These are phyloP conservation scores for Drosophila tripunctata DNA, from an alignment of 2,888 invertebrate genomes.

Conservation along the genomic window DNA sequence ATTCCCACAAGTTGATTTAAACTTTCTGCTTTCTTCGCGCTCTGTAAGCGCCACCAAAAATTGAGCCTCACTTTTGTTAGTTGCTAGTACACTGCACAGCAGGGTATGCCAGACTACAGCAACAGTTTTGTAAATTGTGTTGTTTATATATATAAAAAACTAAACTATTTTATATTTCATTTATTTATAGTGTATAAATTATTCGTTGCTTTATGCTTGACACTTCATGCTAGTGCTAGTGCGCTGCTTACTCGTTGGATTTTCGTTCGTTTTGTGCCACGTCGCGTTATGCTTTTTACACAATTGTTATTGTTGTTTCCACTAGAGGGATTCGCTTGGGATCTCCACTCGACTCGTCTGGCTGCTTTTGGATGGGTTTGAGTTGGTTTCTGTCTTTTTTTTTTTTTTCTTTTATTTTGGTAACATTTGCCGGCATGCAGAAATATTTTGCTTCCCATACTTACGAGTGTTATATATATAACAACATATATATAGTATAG, in stretches of 20 bases:
- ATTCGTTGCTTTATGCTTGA: slow-evolving; percentile 32
- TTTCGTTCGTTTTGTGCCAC: slow-evolving; percentile 49
- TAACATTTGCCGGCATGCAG: slow-evolving; percentile 34
- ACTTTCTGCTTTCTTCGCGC: slow-evolving; percentile 63
- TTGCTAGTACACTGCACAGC: slow-evolving; percentile 2
- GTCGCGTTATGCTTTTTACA: slow-evolving; percentile 71
- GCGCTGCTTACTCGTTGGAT: slow-evolving; percentile 21
- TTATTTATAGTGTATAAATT: slow-evolving; percentile 9
- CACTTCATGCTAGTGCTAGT: too few species aligned
- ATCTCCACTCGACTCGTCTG: not conserved
- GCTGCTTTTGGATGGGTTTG: not conserved
- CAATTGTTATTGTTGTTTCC: slow-evolving; percentile 48
- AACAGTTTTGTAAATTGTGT: too few species aligned
- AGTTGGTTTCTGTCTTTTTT: slow-evolving; percentile 13
- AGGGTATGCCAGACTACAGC: not conserved
- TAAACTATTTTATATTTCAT: not conserved
- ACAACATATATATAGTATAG: slow-evolving; percentile 15
- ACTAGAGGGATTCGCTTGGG: not conserved
- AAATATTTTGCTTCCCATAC: slow-evolving; percentile 35
- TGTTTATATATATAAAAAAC: too few species aligned
- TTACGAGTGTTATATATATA: slow-evolving; percentile 52
- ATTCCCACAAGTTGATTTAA: slow-evolving; percentile 81
- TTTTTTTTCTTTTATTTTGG: too few species aligned
- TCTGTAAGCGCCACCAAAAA: slow-evolving; percentile 45
- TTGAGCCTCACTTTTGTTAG: slow-evolving; percentile 57